Conservation (phyloP, 2,113 vertebrate genomes). For the Perognathus longimembris region DNA sequence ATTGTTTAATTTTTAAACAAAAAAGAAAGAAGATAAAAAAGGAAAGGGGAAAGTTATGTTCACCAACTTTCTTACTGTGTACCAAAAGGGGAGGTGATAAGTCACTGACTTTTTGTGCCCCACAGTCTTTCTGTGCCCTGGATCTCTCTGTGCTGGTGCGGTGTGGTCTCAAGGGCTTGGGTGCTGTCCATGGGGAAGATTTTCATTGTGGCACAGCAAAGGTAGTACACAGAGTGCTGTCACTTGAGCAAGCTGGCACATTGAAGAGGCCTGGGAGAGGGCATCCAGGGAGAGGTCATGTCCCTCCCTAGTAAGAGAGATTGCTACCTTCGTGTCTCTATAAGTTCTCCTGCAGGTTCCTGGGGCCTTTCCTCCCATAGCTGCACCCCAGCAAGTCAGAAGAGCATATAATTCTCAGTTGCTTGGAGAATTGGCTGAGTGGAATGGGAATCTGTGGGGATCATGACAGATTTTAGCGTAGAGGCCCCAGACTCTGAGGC, state of each 20-base stretch:
- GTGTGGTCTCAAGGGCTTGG: not conserved
- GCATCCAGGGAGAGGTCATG: not conserved
- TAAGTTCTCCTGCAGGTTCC: not conserved
- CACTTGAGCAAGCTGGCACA: not conserved
- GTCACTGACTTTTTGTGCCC: fast-evolving
- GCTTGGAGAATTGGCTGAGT: not conserved
- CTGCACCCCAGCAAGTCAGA: not conserved
- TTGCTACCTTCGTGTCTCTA: not conserved
- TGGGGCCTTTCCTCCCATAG: not conserved
- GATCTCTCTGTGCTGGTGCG: fast-evolving
- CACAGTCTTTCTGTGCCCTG: not conserved
- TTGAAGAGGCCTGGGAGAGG: not conserved
- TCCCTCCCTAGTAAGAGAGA: not conserved
- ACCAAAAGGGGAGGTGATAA: not conserved
- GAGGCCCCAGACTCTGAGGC: slow-evolving; percentile 1
- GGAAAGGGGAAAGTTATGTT: not conserved
- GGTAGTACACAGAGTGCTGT: not conserved
- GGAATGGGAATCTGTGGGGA: not conserved
- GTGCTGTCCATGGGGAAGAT: fast-evolving
- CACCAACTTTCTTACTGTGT: not conserved
- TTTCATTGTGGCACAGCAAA: not conserved
- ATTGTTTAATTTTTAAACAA: slow-evolving; percentile 5
- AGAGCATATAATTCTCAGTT: not conserved
- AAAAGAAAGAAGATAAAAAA: not conserved
- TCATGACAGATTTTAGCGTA: fast-evolving